phyloP scores from a whole-genome alignment of 2,113 vertebrate genomes.

The Oxyura jamaicensis region DNA sequence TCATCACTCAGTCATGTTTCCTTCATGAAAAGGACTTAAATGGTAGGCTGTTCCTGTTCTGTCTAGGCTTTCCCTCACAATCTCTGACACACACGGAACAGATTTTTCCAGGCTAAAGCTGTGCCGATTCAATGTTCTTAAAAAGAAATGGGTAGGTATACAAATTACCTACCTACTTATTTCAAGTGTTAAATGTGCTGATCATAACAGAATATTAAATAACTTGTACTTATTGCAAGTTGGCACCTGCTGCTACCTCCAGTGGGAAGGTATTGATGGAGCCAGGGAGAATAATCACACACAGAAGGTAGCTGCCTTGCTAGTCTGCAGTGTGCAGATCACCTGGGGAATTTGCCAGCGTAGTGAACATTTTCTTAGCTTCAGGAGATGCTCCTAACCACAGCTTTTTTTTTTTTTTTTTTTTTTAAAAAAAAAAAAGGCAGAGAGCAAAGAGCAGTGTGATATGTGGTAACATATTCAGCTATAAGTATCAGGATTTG shows the following conservation, averaged over 20 bases:
- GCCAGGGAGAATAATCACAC: not conserved
- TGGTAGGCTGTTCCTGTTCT: not conserved
- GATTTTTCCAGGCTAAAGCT: not conserved
- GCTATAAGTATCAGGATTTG: not conserved
- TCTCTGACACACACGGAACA: not conserved
- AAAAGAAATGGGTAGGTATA: not conserved
- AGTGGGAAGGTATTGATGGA: not conserved
- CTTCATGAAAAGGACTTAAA: not conserved
- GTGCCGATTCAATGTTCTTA: not conserved
- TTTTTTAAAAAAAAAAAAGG: not conserved
- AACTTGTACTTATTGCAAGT: not conserved
- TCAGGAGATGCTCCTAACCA: not conserved
- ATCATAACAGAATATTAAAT: constrained; percentile 8
- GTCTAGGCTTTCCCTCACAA: rapidly evolving
- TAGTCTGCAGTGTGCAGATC: not conserved
- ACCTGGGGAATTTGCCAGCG: not conserved
- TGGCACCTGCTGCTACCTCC: not conserved
- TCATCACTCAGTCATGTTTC: not conserved
- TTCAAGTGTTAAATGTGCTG: not conserved
- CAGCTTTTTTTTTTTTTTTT: not conserved
- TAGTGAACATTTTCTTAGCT: not conserved
- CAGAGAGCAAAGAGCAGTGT: not conserved
- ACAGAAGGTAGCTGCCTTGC: not conserved
- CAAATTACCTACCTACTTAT: not conserved
- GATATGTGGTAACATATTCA: not conserved